Evolutionary conservation across 2,888 invertebrate species (phyloP).

Genomic region (Metellina segmentata): DNA sequence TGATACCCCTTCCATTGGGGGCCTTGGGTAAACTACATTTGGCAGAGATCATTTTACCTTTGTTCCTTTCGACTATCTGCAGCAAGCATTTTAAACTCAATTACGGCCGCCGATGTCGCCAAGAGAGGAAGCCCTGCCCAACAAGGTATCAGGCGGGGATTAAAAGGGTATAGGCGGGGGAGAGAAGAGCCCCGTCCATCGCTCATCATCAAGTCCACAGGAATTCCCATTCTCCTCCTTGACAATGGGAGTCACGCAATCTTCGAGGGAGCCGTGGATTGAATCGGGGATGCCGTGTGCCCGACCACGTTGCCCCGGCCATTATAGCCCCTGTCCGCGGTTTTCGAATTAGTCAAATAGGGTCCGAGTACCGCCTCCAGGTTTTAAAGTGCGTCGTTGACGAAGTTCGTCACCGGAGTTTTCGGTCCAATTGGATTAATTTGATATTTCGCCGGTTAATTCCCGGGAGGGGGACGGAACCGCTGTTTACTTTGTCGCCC

Average conservation of each 20-base stretch:
- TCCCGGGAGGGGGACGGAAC: neutral
- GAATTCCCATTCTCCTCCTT: constrained; percentile 43
- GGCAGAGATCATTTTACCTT: neutral
- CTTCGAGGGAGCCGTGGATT: constrained; percentile 13
- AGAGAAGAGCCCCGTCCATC: neutral
- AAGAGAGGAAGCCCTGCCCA: neutral
- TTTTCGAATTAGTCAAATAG: constrained; percentile 35
- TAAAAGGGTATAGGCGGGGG: constrained; percentile 8
- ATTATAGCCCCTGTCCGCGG: constrained; percentile 8
- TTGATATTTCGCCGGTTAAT: neutral
- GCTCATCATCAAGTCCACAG: constrained; percentile 15
- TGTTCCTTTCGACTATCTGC: neutral
- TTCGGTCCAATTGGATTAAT: constrained; percentile 10
- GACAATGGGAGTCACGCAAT: constrained; percentile 58
- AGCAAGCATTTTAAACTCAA: neutral
- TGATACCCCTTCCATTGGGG: too few relatives aligned
- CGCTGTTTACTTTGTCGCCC: neutral
- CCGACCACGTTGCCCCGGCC: neutral
- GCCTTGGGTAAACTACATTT: too few relatives aligned
- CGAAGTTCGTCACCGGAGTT: neutral
- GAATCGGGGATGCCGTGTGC: neutral
- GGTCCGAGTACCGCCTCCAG: neutral
- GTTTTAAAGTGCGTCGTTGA: neutral
- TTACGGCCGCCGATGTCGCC: constrained; percentile 7
- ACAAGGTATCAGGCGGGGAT: constrained; percentile 1